Conservation (phyloP, 2,888 invertebrate species). For the Dryobota labecula region DNA sequence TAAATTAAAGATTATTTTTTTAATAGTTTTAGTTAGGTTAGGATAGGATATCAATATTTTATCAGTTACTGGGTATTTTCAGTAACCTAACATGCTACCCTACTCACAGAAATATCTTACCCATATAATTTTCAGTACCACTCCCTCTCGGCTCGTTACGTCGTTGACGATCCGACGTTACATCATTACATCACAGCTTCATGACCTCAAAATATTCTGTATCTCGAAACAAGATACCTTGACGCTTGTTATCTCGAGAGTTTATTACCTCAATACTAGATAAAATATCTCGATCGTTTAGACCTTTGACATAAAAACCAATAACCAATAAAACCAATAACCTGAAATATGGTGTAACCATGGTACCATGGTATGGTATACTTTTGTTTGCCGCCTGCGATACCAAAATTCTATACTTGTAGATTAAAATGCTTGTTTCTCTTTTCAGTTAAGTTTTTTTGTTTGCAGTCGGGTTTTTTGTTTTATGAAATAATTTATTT, state of each 20-base stretch:
- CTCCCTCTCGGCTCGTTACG: conserved; percentile 16
- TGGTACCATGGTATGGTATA: too few relatives aligned
- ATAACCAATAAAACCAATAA: too few relatives aligned
- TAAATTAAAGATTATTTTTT: too few relatives aligned
- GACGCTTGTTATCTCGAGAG: conserved; percentile 37
- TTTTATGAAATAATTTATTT: too few relatives aligned
- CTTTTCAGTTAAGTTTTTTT: too few relatives aligned
- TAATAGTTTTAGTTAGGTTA: too few relatives aligned
- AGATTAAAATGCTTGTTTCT: too few relatives aligned
- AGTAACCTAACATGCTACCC: background rate
- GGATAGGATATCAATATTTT: too few relatives aligned
- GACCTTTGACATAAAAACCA: conserved; percentile 5
- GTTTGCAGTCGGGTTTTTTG: too few relatives aligned
- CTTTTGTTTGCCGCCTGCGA: too few relatives aligned
- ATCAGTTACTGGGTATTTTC: background rate
- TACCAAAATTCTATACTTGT: too few relatives aligned
- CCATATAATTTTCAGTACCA: conserved; percentile 26
- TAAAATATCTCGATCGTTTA: conserved; percentile 23
- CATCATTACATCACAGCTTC: conserved; percentile 21
- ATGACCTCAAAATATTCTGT: conserved; percentile 33
- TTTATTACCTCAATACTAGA: conserved; percentile 24
- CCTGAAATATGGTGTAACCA: too few relatives aligned
- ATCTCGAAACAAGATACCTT: conserved; percentile 5
- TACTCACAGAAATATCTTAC: background rate
- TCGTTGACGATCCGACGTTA: conserved; percentile 11